Evolutionary conservation across 2,113 vertebrate genomes (phyloP).

Genomic region (Python bivittatus): DNA sequence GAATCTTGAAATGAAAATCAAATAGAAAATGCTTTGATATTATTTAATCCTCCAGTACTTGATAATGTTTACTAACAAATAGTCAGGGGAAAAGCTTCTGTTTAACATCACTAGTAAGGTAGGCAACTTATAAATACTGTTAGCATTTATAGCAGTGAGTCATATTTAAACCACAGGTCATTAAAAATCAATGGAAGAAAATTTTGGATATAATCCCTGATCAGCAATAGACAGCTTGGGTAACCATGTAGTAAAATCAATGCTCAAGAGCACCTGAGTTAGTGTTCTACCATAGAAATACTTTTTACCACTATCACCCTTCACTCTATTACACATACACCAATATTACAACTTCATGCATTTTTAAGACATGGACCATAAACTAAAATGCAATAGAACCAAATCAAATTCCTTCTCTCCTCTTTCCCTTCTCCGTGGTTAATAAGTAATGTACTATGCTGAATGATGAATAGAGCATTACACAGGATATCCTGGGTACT

Average conservation of each 20-base stretch:
- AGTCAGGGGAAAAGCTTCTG: not conserved
- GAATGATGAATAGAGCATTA: slow-evolving; percentile 16
- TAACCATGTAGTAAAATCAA: not conserved
- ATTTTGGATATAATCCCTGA: not conserved
- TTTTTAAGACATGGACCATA: slow-evolving; percentile 10
- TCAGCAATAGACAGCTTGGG: not conserved
- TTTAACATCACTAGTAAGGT: not conserved
- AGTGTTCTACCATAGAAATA: not conserved
- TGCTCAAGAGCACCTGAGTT: not conserved
- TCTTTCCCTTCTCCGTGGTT: not conserved
- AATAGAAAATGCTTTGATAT: not conserved
- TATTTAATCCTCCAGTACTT: not conserved
- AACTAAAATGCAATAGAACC: slow-evolving; percentile 15
- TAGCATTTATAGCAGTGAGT: not conserved
- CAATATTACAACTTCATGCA: slow-evolving; percentile 29
- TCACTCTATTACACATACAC: not conserved
- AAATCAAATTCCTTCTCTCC: slow-evolving; percentile 12
- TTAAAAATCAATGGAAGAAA: not conserved
- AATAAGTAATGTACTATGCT: slow-evolving; percentile 16
- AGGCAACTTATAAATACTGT: not conserved
- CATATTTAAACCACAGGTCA: not conserved
- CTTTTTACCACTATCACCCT: not conserved
- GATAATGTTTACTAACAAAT: not conserved
- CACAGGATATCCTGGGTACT: not conserved
- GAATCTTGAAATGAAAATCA: not conserved